Base-by-base conservation (phyloP, 2,888 invertebrate genomes). In the Sphaerophoria rueppellii region DNA sequence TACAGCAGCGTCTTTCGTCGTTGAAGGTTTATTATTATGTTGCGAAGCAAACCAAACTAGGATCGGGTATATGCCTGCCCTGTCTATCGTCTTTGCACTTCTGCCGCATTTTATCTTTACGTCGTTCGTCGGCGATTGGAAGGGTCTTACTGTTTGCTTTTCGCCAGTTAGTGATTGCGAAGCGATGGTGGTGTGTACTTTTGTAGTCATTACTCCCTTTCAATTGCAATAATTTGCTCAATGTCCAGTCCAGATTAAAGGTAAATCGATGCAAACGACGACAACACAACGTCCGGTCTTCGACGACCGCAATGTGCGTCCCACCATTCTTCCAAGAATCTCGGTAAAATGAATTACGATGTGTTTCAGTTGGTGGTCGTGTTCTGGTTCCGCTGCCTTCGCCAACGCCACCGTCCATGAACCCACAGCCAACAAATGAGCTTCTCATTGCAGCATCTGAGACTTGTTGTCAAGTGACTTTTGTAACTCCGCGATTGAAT, bases 221-320 rank as follows among this genome's bases (percentile, higher is more conserved):
- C 85, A 85, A 85, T 85, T 85, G 85, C 81, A 85, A 85, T 85
- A 85, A 85, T 80, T 85, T 85, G 80, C 85, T 85, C 85, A 85
- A 77, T 85, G 85, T 85, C 85, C 80, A 85, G 69, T 81, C 81
- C 70, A 85, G 85, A 85, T 85, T 85, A 85, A 81, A 85, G 85
- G 85, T 85, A 85, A 85, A 85, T 85, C 85, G 85, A 85, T 80
- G 85, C 85, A 85, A 85, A 81, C 85, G 85, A 80, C 80, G 69
- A 80, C 82, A 76, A 76, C 77, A 70, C 76, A 76, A 71, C 76
- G 81, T 80, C 80, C 80, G 85, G 80, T 76, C 58, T 48, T n/a
- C 52, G 6, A 24, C 46, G 52, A 35, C 40, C 24, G 40, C 48
- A 0, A 12, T 35, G 40, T 9, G 58, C 24, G 63, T 43, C 11